Evolutionary conservation across 2,888 invertebrate genomes (phyloP), one percentile per base, ranked within the genome.

Genomic region (Drosophila stalkeri): DNA sequence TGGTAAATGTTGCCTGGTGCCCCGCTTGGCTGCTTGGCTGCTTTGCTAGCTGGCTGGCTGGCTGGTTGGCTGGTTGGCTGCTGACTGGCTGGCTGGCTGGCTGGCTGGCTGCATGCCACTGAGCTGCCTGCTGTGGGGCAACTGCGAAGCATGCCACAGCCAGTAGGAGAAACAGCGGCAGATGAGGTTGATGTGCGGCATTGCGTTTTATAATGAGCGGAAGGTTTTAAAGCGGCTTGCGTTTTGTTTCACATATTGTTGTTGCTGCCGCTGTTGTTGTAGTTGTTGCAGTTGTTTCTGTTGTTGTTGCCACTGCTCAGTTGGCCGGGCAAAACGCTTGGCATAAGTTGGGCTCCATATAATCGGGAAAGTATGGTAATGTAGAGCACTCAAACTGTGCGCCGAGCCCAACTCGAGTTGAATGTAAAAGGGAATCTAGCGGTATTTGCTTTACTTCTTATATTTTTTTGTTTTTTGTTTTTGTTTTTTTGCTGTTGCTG

Each of bases 151-250:
- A 72, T 60, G 74, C 75, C 74, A 46, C 74, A 69, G 46, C 77
- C 77, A 64, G 27, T 33, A 63, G 65, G 37, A 64, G 14, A 49
- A 65, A 44, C 41, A 46, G 41, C 51, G 57, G 60, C 86, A 86
- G 71, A 69, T 77, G 88, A 60, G 77, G 69, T 75, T 86, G 73
- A 82, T 86, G 82, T 81, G 72, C 70, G 65, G 43, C 63, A 49
- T 66, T 77, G 83, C 81, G 69, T 77, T 88, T 75, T 75, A 81
- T 85, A 85, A 86, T 85, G 81, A 85, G 88, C 80, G 86, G 80
- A 83, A 81, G 80, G 75, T 70, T 74, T 85, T 81, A 72, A 80
- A 85, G 74, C 79, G 80, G 67, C 59, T 60, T 63, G 56, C 56
- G 56, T 71, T 68, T 64, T 68, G 69, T 68, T 43, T n/a, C 55